Evolutionary conservation across 2,797 vertebrate genomes (phyloP).

Genomic region (Chaetodon trifasciatus): DNA sequence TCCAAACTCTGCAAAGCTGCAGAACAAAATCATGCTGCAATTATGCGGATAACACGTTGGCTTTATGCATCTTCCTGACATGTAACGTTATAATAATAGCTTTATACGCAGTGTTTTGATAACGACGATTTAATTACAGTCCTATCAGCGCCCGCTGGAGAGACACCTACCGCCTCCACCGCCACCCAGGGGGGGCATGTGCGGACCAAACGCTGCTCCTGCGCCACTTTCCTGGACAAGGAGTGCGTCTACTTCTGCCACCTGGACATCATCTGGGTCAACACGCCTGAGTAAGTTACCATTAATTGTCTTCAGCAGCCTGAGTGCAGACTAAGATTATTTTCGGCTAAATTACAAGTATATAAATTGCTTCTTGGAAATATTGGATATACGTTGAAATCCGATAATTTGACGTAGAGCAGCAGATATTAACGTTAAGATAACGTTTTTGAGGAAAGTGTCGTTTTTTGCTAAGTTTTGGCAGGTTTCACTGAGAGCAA

Average conservation of each 20-base stretch:
- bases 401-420: background rate
- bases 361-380: background rate
- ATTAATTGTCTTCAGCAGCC: background rate
- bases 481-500: background rate
- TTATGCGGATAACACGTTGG: background rate
- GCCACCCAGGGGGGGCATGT: conserved; percentile 72
- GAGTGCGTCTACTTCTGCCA: conserved; percentile 99
- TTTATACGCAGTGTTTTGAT: conserved; percentile 36
- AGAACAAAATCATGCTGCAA: background rate
- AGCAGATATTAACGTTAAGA: background rate
- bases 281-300: conserved; percentile 94
- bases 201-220: conserved; percentile 94
- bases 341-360: too few relatives aligned
- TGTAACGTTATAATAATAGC: background rate
- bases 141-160: conserved; percentile 57
- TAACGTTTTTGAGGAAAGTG: background rate
- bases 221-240: conserved; percentile 93
- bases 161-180: conserved; percentile 22
- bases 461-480: background rate
- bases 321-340: too few relatives aligned
- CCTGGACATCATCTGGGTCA: conserved; percentile 99
- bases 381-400: background rate
- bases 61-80: background rate
- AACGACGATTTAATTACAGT: conserved; percentile 34
- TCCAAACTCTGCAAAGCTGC: background rate